phyloP scores from a whole-genome alignment of 2,113 vertebrate genomes.

The Brachyhypopomus gauderio region DNA sequence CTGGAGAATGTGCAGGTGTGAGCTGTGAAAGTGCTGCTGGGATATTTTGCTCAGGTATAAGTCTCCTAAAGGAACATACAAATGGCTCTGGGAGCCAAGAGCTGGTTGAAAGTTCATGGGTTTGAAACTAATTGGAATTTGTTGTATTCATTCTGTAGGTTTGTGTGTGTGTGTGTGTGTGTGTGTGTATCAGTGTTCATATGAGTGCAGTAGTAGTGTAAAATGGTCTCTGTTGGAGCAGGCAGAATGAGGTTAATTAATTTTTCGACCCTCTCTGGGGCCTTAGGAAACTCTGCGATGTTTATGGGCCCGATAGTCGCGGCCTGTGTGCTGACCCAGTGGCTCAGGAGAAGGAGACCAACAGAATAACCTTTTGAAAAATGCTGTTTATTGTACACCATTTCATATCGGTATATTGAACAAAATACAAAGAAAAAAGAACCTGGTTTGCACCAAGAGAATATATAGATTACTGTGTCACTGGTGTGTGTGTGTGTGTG shows the following conservation, averaged over 20 bases:
- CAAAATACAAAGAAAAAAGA: background rate
- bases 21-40: background rate
- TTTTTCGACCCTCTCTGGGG: conserved; percentile 73
- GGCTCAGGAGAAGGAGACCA: conserved; percentile 62
- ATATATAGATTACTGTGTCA: background rate
- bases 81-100: background rate
- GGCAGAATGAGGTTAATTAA: conserved; percentile 77
- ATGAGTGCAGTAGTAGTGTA: background rate
- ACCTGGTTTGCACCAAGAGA: background rate
- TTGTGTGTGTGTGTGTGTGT: background rate
- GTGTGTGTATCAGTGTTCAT: background rate
- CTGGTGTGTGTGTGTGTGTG: background rate
- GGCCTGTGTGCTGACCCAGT: conserved; percentile 70
- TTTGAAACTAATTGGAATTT: background rate
- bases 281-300: conserved; percentile 70
- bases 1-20: too few species aligned
- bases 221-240: conserved; percentile 64
- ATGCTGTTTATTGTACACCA: background rate
- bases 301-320: conserved; percentile 62
- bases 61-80: background rate
- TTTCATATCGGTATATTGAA: conserved; percentile 21
- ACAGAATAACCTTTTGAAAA: conserved; percentile 53
- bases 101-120: background rate
- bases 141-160: background rate
- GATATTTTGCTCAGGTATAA: background rate